Percentiles rank a stretch among this genome's conserved stretches.
These are phyloP conservation scores for Chrysochloris asiatica DNA, from an alignment of 2,113 vertebrate genomes.

Conservation along the genomic window DNA sequence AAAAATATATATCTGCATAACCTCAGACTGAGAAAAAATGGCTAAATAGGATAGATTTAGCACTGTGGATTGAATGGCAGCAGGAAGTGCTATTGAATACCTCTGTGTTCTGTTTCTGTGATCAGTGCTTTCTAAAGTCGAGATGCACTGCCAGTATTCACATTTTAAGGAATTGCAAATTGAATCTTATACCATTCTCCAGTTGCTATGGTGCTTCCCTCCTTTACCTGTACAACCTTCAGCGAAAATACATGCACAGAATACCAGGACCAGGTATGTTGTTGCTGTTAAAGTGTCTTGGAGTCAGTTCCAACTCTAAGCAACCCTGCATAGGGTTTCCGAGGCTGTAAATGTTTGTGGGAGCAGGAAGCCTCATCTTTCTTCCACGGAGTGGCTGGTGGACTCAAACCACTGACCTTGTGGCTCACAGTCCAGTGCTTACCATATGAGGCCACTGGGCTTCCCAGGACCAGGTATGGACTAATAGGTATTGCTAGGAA, in stretches of 20 bases:
- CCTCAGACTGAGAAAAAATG: not conserved
- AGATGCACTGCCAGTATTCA: slow-evolving; percentile 30
- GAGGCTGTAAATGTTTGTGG: too few species aligned
- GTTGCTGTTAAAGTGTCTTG: too few species aligned
- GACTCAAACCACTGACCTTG: too few species aligned
- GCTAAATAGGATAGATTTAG: slow-evolving; percentile 12
- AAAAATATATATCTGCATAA: slow-evolving; percentile 25
- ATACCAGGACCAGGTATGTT: not conserved
- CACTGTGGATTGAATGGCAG: not conserved
- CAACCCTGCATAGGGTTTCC: too few species aligned
- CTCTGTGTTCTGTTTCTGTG: not conserved
- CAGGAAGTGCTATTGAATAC: not conserved
- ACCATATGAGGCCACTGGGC: too few species aligned
- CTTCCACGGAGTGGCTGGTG: too few species aligned
- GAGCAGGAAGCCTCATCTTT: too few species aligned
- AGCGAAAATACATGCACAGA: not conserved
- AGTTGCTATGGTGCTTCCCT: slow-evolving; percentile 4
- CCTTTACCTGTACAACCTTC: slow-evolving; percentile 3
- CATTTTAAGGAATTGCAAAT: slow-evolving; percentile 31
- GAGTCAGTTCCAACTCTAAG: too few species aligned
- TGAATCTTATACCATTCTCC: not conserved
- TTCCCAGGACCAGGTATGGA: not conserved
- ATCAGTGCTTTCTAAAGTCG: slow-evolving; percentile 28
- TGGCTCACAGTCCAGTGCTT: too few species aligned
- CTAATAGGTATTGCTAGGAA: slow-evolving; percentile 9